These are phyloP conservation scores for Embidobia sp. DNA, from an alignment of 2,888 invertebrate species.

Conservation along the genomic window DNA sequence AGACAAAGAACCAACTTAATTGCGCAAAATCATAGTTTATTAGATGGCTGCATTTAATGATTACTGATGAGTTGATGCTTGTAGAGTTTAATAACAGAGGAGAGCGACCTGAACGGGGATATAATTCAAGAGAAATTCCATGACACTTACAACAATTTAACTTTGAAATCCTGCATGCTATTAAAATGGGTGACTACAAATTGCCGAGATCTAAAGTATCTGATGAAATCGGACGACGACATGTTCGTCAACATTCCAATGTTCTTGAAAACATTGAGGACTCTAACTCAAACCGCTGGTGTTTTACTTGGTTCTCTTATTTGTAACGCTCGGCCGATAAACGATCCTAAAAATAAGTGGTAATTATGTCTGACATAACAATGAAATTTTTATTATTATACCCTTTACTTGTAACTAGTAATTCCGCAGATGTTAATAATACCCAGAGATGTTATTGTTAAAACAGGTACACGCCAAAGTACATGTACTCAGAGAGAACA, in stretches of 20 bases:
- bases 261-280: slow-evolving; percentile 82
- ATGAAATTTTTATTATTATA: no score
- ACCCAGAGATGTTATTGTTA: not conserved
- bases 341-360: slow-evolving; percentile 90
- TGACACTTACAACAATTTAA: slow-evolving; percentile 93
- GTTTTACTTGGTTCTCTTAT: slow-evolving; percentile 90
- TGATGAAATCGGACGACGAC: slow-evolving; percentile 94
- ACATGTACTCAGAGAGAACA: slow-evolving; percentile 87
- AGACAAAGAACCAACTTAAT: no score
- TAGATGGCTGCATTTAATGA: no score
- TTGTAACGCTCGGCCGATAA: slow-evolving; percentile 89
- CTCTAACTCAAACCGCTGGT: slow-evolving; percentile 77
- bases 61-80: slow-evolving; percentile 25
- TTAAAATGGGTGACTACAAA: slow-evolving; percentile 89
- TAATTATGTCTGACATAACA: slow-evolving; percentile 73
- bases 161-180: slow-evolving; percentile 92
- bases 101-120: slow-evolving; percentile 87
- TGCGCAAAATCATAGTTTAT: no score
- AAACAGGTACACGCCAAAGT: slow-evolving; percentile 88
- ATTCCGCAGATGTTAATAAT: no score
- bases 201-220: slow-evolving; percentile 85
- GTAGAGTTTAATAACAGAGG: slow-evolving; percentile 85
- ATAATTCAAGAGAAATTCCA: slow-evolving; percentile 92
- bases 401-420: no score
- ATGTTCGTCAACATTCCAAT: slow-evolving; percentile 91